Conservation (phyloP, 2,797 vertebrate genomes). For the Halcyon smyrnensis region DNA sequence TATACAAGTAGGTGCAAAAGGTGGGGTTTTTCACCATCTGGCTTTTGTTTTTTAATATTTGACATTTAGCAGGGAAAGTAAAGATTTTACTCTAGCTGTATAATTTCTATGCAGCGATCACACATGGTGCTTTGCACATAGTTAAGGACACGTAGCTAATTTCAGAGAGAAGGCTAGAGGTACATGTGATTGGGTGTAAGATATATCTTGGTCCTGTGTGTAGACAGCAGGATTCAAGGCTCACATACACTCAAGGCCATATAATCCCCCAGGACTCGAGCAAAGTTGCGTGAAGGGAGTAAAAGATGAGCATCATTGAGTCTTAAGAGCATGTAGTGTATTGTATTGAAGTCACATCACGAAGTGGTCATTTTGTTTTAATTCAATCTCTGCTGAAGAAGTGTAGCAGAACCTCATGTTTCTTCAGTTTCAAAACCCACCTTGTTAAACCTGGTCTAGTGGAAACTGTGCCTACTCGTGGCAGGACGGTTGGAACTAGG, state of each 20-base stretch:
- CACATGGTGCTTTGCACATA: background rate
- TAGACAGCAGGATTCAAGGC: background rate
- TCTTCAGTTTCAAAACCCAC: background rate
- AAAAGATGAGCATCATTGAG: background rate
- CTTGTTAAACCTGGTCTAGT: background rate
- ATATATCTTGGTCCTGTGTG: background rate
- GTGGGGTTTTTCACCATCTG: background rate
- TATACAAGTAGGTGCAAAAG: background rate
- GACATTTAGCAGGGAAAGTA: background rate
- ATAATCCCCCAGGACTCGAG: background rate
- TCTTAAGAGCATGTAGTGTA: background rate
- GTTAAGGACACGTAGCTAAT: background rate
- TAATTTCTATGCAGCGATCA: background rate
- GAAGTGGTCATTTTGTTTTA: background rate
- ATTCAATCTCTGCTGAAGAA: background rate
- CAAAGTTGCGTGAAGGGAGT: background rate
- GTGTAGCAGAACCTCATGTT: background rate
- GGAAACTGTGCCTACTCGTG: background rate
- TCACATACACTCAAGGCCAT: background rate
- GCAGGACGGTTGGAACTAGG: background rate
- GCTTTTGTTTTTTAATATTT: background rate
- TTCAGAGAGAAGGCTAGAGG: background rate
- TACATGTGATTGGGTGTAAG: background rate
- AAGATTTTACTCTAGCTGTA: background rate
- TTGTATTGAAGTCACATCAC: background rate